A percentile compares a stretch with the other conserved stretches of the same genome.
These are phyloP conservation scores for Tanytarsus gracilentus DNA, from an alignment of 2,888 invertebrate genomes.

Conservation along the genomic window DNA sequence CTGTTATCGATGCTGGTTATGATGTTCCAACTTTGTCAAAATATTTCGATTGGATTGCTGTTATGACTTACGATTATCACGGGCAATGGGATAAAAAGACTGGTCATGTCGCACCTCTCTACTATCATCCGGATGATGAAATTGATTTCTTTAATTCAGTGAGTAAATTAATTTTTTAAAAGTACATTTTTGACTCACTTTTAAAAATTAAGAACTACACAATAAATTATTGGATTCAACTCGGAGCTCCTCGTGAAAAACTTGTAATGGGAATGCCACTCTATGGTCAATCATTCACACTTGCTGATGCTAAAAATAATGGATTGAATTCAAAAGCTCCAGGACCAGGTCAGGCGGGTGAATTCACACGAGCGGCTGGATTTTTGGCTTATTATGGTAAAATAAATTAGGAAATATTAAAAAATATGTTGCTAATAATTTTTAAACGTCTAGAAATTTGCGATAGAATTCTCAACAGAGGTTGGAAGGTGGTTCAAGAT, in stretches of 20 bases:
- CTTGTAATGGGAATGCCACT: conserved; percentile 79
- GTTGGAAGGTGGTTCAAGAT: conserved; percentile 72
- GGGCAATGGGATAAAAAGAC: conserved; percentile 88
- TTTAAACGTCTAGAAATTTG: conserved; percentile 53
- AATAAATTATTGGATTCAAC: conserved; percentile 74
- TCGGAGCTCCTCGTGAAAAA: conserved; percentile 70
- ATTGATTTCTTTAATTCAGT: conserved; percentile 70
- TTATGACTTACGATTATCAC: conserved; percentile 87
- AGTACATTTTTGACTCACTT: too few relatives aligned
- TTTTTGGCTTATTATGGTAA: conserved; percentile 80
- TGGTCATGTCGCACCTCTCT: conserved; percentile 84
- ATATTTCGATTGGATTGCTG: conserved; percentile 80
- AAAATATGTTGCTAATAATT: conserved; percentile 36
- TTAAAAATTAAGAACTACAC: too few relatives aligned
- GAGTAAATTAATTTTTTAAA: too few relatives aligned
- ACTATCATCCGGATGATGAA: conserved; percentile 60
- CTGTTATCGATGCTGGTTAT: conserved; percentile 76
- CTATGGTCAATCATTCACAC: conserved; percentile 81
- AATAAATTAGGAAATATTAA: neutral
- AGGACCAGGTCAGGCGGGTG: conserved; percentile 83
- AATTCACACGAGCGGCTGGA: conserved; percentile 76
- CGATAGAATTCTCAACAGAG: conserved; percentile 60
- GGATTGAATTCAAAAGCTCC: conserved; percentile 70
- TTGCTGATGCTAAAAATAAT: conserved; percentile 55
- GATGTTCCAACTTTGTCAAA: conserved; percentile 65